Evolutionary conservation across 2,888 invertebrate species (phyloP), one percentile per base, ranked within the genome.

Genomic region (Melipona beecheii): DNA sequence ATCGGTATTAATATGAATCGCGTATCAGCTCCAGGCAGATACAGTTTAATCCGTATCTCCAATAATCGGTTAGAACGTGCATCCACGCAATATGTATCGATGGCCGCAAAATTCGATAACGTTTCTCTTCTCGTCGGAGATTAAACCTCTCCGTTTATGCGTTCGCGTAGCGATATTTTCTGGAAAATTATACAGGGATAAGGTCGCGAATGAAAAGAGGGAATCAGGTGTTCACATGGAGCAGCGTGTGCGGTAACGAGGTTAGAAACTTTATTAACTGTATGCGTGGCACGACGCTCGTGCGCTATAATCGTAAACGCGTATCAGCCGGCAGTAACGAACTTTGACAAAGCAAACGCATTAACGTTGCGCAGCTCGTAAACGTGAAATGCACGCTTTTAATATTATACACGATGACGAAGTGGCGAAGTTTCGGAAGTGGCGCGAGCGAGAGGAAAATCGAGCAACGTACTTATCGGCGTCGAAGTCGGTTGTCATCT

Each of bases 301-400:
- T 49, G 75, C 76, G 86, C 87, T 74, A 90, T 89, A 90, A 90
- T 89, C 91, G 89, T 91, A 89, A 91, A 91, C 87, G 88, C 78
- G 75, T 86, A 85, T 70, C 87, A 79, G 36, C 86, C 84, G 75
- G 72, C 75, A 66, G 79, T 83, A 81, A 77, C 77, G 74, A 83
- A 85, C 36, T 68, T 81, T 31, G 69, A 86, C 87, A 90, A 90
- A 91, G 87, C 85, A 91, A 90, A 90, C 87, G 87, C 88, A 85
- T 88, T 90, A 87, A 88, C 84, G 84, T 83, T 85, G 85, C 66
- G 84, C 62, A 86, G 81, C 81, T 87, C 87, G 81, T 89, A 90
- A 90, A 89, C 86, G 78, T 65, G 75, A 76, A 80, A 78, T 66
- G 78, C 88, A 75, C 66, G 81, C 69, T 36, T 75, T 75, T 58